Evolutionary conservation across 2,113 vertebrate species (phyloP).

Genomic region (Arvicanthis niloticus): DNA sequence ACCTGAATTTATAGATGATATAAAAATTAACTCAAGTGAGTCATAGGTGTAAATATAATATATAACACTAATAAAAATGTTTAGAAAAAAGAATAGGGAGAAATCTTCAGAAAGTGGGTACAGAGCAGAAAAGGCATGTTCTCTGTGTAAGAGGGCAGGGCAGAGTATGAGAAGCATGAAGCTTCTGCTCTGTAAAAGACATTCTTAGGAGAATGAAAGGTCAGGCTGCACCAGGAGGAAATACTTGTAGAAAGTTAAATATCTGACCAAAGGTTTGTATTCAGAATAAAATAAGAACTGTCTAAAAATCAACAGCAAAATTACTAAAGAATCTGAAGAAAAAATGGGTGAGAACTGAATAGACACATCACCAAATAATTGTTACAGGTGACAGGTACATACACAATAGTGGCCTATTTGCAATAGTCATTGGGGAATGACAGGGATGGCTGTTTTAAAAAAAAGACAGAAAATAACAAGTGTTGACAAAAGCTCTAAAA

Average conservation of each 20-base stretch:
- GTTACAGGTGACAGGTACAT: not conserved
- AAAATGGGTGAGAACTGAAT: not conserved
- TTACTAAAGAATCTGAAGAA: not conserved
- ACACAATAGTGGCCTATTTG: not conserved
- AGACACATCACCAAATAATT: not conserved
- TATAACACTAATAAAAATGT: not conserved
- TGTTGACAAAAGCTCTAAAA: not conserved
- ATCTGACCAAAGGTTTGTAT: not conserved
- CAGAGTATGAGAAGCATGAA: not conserved
- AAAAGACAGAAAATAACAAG: not conserved
- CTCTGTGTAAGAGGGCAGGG: not conserved
- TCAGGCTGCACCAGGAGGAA: not conserved
- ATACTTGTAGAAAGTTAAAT: not conserved
- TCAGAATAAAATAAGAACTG: not conserved
- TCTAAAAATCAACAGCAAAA: not conserved
- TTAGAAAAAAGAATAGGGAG: not conserved
- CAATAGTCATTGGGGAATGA: not conserved
- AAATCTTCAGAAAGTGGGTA: not conserved
- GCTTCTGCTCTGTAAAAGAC: not conserved
- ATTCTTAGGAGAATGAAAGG: not conserved
- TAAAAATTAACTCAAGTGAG: not conserved
- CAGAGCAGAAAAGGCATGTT: not conserved
- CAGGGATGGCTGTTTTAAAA: not conserved
- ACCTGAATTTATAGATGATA: not conserved
- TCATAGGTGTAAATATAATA: not conserved